Conservation (phyloP, 2,888 invertebrate species). For the Slavum lentiscoides region DNA sequence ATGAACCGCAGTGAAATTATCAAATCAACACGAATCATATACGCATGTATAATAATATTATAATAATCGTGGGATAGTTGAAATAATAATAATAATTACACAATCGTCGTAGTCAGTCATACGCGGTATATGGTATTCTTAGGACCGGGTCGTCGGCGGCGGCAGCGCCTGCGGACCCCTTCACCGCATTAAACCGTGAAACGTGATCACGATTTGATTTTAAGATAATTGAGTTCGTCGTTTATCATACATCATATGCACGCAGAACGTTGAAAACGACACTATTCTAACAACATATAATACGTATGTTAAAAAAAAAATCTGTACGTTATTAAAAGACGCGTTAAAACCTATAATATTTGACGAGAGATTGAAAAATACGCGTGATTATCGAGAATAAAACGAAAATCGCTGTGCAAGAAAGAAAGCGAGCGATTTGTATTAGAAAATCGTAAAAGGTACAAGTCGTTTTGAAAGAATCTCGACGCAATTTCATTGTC, state of each 20-base stretch:
- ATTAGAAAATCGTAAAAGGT: too few species aligned
- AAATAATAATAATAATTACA: neutral
- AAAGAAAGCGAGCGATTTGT: too few species aligned
- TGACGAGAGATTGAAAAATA: too few species aligned
- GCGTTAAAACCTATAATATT: too few species aligned
- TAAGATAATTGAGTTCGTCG: neutral
- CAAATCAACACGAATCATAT: neutral
- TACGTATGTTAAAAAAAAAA: neutral
- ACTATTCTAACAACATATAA: too few species aligned
- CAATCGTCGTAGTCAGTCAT: neutral
- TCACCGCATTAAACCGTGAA: slow-evolving; percentile 13
- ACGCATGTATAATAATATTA: neutral
- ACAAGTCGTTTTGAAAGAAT: neutral
- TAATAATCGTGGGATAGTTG: slow-evolving; percentile 10
- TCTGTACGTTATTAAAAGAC: neutral
- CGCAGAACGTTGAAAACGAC: neutral
- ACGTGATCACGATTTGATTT: slow-evolving; percentile 34
- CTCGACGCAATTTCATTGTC: neutral
- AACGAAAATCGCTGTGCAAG: too few species aligned
- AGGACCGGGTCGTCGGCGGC: too few species aligned
- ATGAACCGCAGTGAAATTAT: neutral
- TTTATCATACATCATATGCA: neutral
- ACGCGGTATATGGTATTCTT: neutral
- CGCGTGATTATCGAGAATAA: too few species aligned
- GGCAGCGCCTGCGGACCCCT: too few species aligned